phyloP scores from a whole-genome alignment of 2,797 vertebrate genomes.

The Diplodus sargus region DNA sequence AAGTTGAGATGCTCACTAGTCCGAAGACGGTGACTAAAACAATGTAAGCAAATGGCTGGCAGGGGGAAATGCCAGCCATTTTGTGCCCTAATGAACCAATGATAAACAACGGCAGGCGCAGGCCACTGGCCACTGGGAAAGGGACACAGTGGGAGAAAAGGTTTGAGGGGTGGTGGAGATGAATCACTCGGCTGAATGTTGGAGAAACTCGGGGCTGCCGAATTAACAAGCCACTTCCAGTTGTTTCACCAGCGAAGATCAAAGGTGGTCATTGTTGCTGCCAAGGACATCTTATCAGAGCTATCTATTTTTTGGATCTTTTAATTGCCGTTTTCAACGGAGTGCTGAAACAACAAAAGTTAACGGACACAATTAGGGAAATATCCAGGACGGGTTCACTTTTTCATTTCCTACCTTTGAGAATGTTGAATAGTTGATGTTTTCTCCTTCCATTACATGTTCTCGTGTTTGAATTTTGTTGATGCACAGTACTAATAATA shows the following conservation, averaged over 20 bases:
- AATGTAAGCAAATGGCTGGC: constrained; percentile 49
- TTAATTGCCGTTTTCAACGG: constrained; percentile 78
- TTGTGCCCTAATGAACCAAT: constrained; percentile 73
- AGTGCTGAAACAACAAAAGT: constrained; percentile 80
- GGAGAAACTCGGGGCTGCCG: constrained; percentile 54
- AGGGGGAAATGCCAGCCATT: constrained; percentile 62
- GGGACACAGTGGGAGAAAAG: constrained; percentile 35
- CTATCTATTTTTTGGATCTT: constrained; percentile 77
- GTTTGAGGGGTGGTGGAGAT: constrained; percentile 54
- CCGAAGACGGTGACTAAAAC: constrained; percentile 10
- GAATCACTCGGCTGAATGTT: constrained; percentile 58
- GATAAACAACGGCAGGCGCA: constrained; percentile 56
- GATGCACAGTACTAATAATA: background rate
- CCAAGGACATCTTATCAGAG: constrained; percentile 84
- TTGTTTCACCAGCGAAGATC: constrained; percentile 76
- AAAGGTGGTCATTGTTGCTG: constrained; percentile 81
- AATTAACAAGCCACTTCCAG: constrained; percentile 81
- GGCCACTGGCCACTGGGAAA: constrained; percentile 22
- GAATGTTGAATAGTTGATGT: constrained; percentile 26
- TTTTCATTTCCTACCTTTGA: constrained; percentile 65
- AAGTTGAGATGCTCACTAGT: constrained; percentile 11
- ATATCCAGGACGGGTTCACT: constrained; percentile 41
- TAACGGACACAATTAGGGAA: constrained; percentile 58
- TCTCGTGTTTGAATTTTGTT: background rate
- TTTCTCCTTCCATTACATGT: constrained; percentile 6